A percentile compares a stretch with the other conserved stretches of the same genome.
Conservation (phyloP, 2,888 invertebrate species). For the Ormia ochracea region DNA sequence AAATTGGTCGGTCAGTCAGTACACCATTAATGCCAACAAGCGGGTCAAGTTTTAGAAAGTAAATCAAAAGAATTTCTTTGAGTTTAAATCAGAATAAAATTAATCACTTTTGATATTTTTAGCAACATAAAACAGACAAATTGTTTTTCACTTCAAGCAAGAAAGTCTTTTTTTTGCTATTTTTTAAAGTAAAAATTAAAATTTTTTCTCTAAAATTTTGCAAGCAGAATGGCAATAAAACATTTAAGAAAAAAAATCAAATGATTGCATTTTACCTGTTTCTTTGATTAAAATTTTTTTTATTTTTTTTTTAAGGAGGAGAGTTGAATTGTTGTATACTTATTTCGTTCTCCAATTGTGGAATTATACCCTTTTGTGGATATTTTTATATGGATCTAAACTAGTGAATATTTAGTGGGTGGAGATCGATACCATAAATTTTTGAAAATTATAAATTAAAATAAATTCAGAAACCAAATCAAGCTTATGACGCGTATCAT, state of each 20-base stretch:
- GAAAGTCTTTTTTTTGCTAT: not conserved
- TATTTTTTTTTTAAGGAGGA: conserved; percentile 1
- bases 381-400: not conserved
- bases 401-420: conserved; percentile 26
- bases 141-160: not conserved
- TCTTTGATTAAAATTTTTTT: conserved; percentile 10
- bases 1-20: not conserved
- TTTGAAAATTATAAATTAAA: conserved; percentile 2
- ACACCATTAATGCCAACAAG: not conserved
- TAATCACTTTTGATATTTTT: not conserved
- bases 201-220: not conserved
- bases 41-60: not conserved
- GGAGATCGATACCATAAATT: conserved; percentile 29
- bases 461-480: conserved; percentile 24
- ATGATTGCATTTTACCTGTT: not conserved
- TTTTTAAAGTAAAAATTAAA: not conserved
- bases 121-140: not conserved
- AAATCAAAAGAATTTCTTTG: conserved; percentile 3
- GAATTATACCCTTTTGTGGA: conserved; percentile 19
- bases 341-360: not conserved
- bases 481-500: conserved; percentile 57
- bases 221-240: not conserved
- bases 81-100: not conserved
- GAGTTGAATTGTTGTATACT: not conserved
- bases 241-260: not conserved